Evolutionary conservation across 1,140 invertebrate species (phyloP).

Genomic region (Drosophila pachea): DNA sequence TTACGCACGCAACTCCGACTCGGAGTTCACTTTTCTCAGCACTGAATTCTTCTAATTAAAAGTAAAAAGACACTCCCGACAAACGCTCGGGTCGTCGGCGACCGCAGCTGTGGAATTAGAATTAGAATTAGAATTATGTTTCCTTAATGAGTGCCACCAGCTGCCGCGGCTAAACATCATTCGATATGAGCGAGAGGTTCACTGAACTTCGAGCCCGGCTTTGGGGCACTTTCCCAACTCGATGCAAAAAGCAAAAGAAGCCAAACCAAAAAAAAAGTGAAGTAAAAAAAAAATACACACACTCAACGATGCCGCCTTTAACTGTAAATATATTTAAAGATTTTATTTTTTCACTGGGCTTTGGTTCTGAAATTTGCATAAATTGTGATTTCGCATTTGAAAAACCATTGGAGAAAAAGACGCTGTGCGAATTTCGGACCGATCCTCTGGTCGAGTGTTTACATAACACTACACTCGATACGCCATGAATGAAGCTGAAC

Average conservation of each 20-base stretch:
- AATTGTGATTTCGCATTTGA: conserved; percentile 62
- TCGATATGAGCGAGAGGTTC: conserved; percentile 65
- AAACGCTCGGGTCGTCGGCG: conserved; percentile 14
- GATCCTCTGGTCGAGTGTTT: conserved; percentile 52
- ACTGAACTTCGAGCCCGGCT: conserved; percentile 61
- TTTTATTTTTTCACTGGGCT: conserved; percentile 37
- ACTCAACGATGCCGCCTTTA: conserved; percentile 64
- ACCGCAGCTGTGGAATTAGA: conserved; percentile 27
- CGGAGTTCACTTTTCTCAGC: conserved; percentile 64
- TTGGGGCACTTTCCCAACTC: conserved; percentile 67
- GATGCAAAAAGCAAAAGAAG: conserved; percentile 27
- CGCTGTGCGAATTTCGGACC: conserved; percentile 56
- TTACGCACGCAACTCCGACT: conserved; percentile 45
- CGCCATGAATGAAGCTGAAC: conserved; percentile 65
- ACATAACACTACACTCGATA: conserved; percentile 65
- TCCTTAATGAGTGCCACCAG: conserved; percentile 72
- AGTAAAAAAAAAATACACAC: conserved; percentile 38
- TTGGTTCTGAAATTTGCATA: conserved; percentile 69
- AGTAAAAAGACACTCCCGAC: conserved; percentile 61
- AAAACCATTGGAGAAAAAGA: conserved; percentile 9
- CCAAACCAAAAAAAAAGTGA: conserved; percentile 17
- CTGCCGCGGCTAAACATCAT: conserved; percentile 68
- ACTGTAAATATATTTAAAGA: conserved; percentile 72
- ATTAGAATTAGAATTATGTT: conserved; percentile 76
- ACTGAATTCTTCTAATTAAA: conserved; percentile 72